Evolutionary conservation across 2,113 vertebrate genomes (phyloP), one percentile per base, ranked within the genome.

Genomic region (Andinoacara biseriatus): DNA sequence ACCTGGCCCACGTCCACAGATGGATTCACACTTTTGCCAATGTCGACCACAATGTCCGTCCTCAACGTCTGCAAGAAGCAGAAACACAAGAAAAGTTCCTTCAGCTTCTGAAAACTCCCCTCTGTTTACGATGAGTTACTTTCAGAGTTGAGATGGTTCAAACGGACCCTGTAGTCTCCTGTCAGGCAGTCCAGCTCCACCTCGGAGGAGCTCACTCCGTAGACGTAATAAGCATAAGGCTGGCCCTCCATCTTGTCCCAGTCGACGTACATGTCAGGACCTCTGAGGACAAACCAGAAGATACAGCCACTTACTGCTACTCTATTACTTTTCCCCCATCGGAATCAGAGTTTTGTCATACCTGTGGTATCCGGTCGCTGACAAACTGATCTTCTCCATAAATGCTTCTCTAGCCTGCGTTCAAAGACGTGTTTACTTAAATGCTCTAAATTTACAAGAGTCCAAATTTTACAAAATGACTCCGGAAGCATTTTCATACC

Each of bases 171-270:
- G 93, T 96, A 97, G 90, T 96, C 96, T 81, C 98, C 97, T 0
- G 96, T 97, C 58, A 99, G 94, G 80, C 96, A 97, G 93, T 99
- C 96, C 85, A 98, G 95, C 95, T 99, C 98, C 91, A 98, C 97
- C 81, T 99, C 97, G 4, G 96, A 94, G 94, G 96, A 99, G 87
- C 95, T 95, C 43, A 90, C 95, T 74, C 96, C 97, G 24, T 76
- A 97, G 1, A 96, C 91, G 83, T 90, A 98, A 90, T 98, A 99
- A 0, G 94, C 80, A 2, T 96, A 97, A 2, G 97, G 96, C 0
- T 85, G 85, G 9, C 97, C 97, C 90, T 97, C 93, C 22, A 96
- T 96, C 74, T 96, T 96, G 52, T 97, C 95, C 97, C 97, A 98
- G 86, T 98, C 90, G 81, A 97, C 96, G 79, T 93, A n/a, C 0